Evolutionary conservation across 2,888 invertebrate species (phyloP).

Genomic region (Tridacna crocea): DNA sequence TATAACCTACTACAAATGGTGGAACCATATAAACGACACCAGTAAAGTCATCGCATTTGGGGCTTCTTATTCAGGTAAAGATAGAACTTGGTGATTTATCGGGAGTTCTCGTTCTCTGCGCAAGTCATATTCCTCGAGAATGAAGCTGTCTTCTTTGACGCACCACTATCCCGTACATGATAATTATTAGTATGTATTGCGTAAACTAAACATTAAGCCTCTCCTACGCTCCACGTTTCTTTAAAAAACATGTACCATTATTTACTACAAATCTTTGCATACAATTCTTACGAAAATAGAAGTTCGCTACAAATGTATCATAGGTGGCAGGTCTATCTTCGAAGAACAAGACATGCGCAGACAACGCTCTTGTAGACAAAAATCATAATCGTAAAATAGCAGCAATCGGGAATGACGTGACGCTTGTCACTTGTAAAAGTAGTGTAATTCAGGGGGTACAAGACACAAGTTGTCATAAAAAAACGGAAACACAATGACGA

Average conservation of each 20-base stretch:
- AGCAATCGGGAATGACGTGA: not conserved
- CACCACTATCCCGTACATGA: no score
- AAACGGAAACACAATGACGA: no score
- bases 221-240: no score
- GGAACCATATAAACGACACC: not conserved
- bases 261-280: no score
- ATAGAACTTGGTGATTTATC: not conserved
- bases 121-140: no score
- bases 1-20: not conserved
- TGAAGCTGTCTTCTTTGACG: not conserved
- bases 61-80: constrained; percentile 36
- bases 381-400: not conserved
- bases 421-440: not conserved
- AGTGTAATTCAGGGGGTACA: not conserved
- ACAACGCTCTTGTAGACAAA: no score
- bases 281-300: no score
- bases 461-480: not conserved
- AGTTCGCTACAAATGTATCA: no score
- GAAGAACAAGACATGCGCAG: no score
- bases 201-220: no score
- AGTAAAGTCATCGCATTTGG: not conserved
- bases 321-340: no score
- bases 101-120: not conserved
- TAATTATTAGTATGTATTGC: not conserved
- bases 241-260: no score